A percentile compares a stretch with the other conserved stretches of the same genome.
Conservation (phyloP, 2,113 vertebrate genomes). For the Oxygymnocypris stewartii region DNA sequence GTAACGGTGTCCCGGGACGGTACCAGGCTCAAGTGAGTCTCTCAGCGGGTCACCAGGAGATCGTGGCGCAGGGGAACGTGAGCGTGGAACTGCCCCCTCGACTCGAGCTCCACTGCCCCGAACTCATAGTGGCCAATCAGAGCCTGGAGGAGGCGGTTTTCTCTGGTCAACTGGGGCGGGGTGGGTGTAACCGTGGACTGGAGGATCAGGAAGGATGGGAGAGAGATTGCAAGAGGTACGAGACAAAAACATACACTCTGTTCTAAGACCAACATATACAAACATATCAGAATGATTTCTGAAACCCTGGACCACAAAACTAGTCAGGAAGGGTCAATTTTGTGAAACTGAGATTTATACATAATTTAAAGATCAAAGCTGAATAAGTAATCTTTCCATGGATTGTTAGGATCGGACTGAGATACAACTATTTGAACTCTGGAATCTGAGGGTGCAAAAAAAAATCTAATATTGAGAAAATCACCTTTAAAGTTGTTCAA, state of each 20-base stretch:
- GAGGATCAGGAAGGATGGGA: constrained; percentile 70
- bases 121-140: constrained; percentile 74
- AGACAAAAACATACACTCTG: neutral
- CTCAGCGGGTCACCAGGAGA: constrained; percentile 73
- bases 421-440: too few species aligned
- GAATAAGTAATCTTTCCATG: too few species aligned
- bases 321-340: too few species aligned
- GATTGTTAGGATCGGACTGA: too few species aligned
- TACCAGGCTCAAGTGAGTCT: constrained; percentile 76
- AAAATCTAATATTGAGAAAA: too few species aligned
- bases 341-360: too few species aligned
- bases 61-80: constrained; percentile 64
- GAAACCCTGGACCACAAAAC: neutral
- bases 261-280: neutral
- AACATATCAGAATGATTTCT: neutral
- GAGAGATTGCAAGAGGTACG: constrained; percentile 78
- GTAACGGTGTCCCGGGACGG: constrained; percentile 81
- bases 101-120: constrained; percentile 82
- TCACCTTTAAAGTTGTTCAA: too few species aligned
- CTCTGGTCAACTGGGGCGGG: constrained; percentile 81
- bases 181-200: constrained; percentile 77
- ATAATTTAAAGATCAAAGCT: too few species aligned
- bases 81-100: constrained; percentile 78
- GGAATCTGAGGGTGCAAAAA: too few species aligned
- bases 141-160: constrained; percentile 79